Conservation (phyloP, 2,797 vertebrate species). For the Hoplostethus mediterraneus region DNA sequence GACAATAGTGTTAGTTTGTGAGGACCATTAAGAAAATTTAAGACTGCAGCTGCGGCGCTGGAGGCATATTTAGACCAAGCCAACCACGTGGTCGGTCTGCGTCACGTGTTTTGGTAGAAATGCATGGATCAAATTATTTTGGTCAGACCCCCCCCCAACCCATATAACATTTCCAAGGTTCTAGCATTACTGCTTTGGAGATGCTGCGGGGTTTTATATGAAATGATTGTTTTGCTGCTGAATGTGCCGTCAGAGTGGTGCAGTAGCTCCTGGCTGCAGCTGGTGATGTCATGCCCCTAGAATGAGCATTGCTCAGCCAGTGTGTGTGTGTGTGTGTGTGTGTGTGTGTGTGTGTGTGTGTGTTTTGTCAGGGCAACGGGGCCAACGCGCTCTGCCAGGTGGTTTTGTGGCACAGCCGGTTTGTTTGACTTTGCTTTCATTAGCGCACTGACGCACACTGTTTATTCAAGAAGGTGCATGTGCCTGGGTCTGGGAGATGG, state of each 20-base stretch:
- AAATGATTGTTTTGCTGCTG: conserved; percentile 28
- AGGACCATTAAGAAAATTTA: conserved; percentile 63
- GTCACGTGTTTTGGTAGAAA: conserved; percentile 2
- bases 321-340: no score
- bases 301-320: conserved; percentile 63
- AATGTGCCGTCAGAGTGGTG: conserved; percentile 43
- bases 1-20: conserved; percentile 61
- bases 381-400: conserved; percentile 62
- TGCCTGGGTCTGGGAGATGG: conserved; percentile 38
- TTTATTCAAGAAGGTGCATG: conserved; percentile 67
- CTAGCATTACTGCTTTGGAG: background rate
- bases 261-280: conserved; percentile 50
- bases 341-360: no score
- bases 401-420: conserved; percentile 62
- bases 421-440: conserved; percentile 79
- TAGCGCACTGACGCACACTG: conserved; percentile 65
- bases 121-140: background rate
- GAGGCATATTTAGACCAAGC: conserved; percentile 45
- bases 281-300: conserved; percentile 80
- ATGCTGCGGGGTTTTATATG: background rate
- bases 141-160: background rate
- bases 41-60: conserved; percentile 62
- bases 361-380: conserved; percentile 70
- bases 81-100: background rate
- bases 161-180: background rate